A percentile compares a stretch with the other conserved stretches of the same genome.
These are phyloP conservation scores for Hippolais icterina DNA, from an alignment of 2,113 vertebrate species.

Conservation along the genomic window DNA sequence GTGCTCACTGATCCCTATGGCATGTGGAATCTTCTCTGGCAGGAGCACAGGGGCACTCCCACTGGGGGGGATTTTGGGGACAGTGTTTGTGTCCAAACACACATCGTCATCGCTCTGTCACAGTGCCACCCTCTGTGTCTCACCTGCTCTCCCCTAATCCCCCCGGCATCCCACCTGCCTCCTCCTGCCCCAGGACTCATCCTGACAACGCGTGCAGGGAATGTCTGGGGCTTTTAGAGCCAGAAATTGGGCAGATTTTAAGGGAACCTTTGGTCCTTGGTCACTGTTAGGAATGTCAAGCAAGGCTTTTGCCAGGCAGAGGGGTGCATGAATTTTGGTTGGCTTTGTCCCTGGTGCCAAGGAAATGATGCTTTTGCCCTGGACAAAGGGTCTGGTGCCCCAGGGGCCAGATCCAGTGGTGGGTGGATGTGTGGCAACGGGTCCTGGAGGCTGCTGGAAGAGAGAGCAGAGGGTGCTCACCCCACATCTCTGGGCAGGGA, in stretches of 20 bases:
- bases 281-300: fast-evolving
- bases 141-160: neutral
- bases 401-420: fast-evolving
- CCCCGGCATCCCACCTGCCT: neutral
- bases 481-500: fast-evolving
- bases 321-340: neutral
- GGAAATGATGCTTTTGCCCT: neutral
- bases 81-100: neutral
- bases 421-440: fast-evolving
- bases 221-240: fast-evolving
- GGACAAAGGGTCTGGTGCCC: neutral
- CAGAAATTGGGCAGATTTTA: neutral
- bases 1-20: neutral
- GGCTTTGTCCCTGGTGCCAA: neutral
- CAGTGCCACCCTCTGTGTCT: neutral
- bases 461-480: neutral
- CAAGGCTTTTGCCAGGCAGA: neutral
- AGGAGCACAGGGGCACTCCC: neutral
- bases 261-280: neutral
- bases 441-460: neutral
- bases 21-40: neutral
- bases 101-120: fast-evolving
- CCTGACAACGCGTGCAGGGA: neutral
- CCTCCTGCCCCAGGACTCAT: neutral
- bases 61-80: neutral